phyloP scores from a whole-genome alignment of 2,113 vertebrate species.

The Acrocephalus arundinaceus region DNA sequence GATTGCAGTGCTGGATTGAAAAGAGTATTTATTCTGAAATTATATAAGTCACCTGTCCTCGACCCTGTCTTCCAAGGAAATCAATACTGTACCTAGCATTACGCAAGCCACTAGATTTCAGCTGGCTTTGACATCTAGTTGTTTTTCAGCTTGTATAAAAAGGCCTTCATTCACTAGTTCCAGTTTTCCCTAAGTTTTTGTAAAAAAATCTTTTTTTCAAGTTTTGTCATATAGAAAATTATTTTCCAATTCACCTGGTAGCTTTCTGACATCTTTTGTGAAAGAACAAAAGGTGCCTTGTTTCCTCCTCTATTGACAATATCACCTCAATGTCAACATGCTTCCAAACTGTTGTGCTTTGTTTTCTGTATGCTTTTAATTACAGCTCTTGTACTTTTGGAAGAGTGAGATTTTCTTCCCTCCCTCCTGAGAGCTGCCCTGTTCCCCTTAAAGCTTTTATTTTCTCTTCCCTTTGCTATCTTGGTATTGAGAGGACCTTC shows the following conservation, averaged over 20 bases:
- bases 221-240: not conserved
- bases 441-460: not conserved
- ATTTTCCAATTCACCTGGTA: not conserved
- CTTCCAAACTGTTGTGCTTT: not conserved
- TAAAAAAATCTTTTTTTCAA: not conserved
- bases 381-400: not conserved
- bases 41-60: not conserved
- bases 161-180: not conserved
- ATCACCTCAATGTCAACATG: not conserved
- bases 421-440: not conserved
- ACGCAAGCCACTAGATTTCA: not conserved
- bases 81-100: not conserved
- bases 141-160: not conserved
- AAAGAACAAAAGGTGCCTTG: slow-evolving; percentile 6
- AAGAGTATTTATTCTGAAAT: not conserved
- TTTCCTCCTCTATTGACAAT: not conserved
- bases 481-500: not conserved
- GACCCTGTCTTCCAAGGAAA: not conserved
- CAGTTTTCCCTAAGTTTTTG: not conserved
- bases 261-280: not conserved
- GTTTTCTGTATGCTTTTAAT: not conserved
- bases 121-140: not conserved
- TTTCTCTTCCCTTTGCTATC: not conserved
- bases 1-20: not conserved
- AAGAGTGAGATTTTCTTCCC: not conserved